Conservation (phyloP, 2,888 invertebrate species). For the Cheilosia scutellata region DNA sequence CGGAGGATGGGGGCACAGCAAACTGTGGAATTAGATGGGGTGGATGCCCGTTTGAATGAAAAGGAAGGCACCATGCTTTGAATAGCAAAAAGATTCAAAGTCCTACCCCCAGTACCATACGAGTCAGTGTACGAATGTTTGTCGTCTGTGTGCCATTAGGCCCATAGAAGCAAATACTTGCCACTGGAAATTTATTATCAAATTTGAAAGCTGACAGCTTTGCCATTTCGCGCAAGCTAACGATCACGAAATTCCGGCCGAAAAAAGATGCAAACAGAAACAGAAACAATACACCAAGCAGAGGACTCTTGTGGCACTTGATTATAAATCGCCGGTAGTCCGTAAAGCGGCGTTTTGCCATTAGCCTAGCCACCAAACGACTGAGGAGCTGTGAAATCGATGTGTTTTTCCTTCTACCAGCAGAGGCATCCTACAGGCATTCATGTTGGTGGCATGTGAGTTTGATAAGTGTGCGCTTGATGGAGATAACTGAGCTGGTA, state of each 20-base stretch:
- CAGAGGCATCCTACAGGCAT: background rate
- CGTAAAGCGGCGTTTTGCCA: slow-evolving; percentile 21
- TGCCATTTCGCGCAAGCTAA: slow-evolving; percentile 35
- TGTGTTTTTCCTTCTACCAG: background rate
- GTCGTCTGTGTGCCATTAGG: background rate
- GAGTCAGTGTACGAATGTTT: too few relatives aligned
- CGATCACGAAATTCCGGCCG: slow-evolving; percentile 7
- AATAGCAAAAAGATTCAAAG: slow-evolving; percentile 37
- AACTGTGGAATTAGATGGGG: slow-evolving; percentile 41
- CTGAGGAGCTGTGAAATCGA: background rate
- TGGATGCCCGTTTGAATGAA: slow-evolving; percentile 36
- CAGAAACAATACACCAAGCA: slow-evolving; percentile 19
- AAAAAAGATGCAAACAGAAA: background rate
- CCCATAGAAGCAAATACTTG: slow-evolving; percentile 10
- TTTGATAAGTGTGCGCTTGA: slow-evolving; percentile 14
- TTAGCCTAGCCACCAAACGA: slow-evolving; percentile 11
- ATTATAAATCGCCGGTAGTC: slow-evolving; percentile 51
- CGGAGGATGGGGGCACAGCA: background rate
- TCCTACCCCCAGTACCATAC: background rate
- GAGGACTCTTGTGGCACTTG: slow-evolving; percentile 20
- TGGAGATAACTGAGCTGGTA: slow-evolving; percentile 5
- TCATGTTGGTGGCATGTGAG: slow-evolving; percentile 21
- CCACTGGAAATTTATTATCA: slow-evolving; percentile 64
- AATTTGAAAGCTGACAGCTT: slow-evolving; percentile 62
- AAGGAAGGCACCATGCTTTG: slow-evolving; percentile 43